Conservation (phyloP, 2,113 vertebrate genomes). For the Pituophis catenifer region DNA sequence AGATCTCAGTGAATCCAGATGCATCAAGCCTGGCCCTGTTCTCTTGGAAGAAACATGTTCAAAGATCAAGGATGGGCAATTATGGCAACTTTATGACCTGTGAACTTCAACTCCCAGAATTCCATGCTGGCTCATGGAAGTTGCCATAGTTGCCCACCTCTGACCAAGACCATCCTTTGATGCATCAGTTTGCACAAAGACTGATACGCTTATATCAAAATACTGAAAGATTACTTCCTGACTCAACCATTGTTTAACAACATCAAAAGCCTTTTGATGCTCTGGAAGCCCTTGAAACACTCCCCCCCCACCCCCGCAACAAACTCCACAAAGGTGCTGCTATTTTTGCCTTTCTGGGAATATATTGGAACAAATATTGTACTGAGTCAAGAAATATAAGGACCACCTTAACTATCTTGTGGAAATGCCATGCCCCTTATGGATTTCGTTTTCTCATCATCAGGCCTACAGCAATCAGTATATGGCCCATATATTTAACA, state of each 20-base stretch:
- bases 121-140: background rate
- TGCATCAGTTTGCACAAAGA: background rate
- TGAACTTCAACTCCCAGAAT: background rate
- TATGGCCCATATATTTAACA: background rate
- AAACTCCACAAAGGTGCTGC: background rate
- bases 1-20: background rate
- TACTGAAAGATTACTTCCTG: background rate
- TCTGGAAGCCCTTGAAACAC: background rate
- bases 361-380: background rate
- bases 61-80: background rate
- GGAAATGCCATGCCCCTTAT: too few species aligned
- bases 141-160: background rate
- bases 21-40: background rate
- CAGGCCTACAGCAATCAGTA: background rate
- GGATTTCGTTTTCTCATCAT: background rate
- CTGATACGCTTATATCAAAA: background rate
- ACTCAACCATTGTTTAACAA: background rate
- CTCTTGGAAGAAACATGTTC: background rate
- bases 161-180: background rate
- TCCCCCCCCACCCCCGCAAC: fast-evolving
- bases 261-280: background rate
- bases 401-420: background rate
- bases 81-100: background rate
- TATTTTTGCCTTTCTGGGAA: background rate
- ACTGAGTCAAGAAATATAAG: background rate